phyloP scores from a whole-genome alignment of 2,888 invertebrate genomes.

The Autographa pulchrina region DNA sequence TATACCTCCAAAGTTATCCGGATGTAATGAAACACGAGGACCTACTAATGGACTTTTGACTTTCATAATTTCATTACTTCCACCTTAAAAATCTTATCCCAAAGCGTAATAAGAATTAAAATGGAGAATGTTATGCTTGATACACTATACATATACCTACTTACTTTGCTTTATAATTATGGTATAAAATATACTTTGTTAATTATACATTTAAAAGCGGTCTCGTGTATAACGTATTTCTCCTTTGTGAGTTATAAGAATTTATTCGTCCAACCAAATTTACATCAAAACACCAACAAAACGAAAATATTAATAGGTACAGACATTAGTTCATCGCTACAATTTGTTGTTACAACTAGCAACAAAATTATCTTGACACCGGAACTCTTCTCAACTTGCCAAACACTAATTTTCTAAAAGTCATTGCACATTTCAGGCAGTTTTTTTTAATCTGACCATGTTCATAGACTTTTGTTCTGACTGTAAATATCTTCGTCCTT shows the following conservation, averaged over 20 bases:
- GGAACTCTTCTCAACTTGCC: too few relatives aligned
- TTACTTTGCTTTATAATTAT: background rate
- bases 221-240: background rate
- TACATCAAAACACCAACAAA: background rate
- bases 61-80: conserved; percentile 16
- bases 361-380: too few relatives aligned
- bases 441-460: too few relatives aligned
- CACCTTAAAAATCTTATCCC: background rate
- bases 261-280: background rate
- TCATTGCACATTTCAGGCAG: too few relatives aligned
- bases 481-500: background rate
- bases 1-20: conserved; percentile 10
- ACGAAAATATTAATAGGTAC: background rate
- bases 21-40: conserved; percentile 17
- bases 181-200: background rate
- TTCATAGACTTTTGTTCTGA: too few relatives aligned
- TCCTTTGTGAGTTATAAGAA: background rate
- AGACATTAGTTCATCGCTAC: background rate
- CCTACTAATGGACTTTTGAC: conserved; percentile 15
- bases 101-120: background rate
- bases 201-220: background rate
- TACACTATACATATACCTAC: background rate
- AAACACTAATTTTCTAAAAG: too few relatives aligned
- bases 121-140: background rate
- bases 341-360: too few relatives aligned